These are phyloP conservation scores for Dryomyza anilis DNA, from an alignment of 2,888 invertebrate species.

Conservation along the genomic window DNA sequence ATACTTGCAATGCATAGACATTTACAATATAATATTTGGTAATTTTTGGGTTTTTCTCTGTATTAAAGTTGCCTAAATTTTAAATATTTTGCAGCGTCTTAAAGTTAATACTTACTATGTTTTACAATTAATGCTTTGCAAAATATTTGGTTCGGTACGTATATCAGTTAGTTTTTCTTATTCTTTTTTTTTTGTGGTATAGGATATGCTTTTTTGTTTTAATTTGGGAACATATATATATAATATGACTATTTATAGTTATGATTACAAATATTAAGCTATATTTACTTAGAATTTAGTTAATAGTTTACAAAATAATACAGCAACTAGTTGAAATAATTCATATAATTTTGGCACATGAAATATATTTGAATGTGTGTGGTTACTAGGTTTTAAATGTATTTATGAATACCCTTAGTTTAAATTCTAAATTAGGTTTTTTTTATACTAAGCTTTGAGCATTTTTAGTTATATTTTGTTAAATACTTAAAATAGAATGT, in stretches of 20 bases:
- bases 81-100: too few relatives aligned
- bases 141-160: conserved; percentile 16
- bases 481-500: too few relatives aligned
- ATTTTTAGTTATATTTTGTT: too few relatives aligned
- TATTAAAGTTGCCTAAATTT: background rate
- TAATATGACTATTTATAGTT: too few relatives aligned
- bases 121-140: background rate
- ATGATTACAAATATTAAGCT: too few relatives aligned
- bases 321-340: background rate
- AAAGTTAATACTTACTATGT: background rate
- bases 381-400: too few relatives aligned
- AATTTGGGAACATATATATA: background rate
- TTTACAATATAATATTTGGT: background rate
- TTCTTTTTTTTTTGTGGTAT: background rate
- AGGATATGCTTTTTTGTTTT: conserved; percentile 13
- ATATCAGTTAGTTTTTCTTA: conserved; percentile 2
- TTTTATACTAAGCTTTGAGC: conserved; percentile 1
- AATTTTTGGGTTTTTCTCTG: background rate
- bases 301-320: conserved; percentile 2
- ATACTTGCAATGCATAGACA: conserved; percentile 2
- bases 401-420: background rate
- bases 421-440: background rate
- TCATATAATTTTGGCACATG: conserved; percentile 20
- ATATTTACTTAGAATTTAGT: too few relatives aligned
- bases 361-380: too few relatives aligned